These are phyloP conservation scores for Leucopsar rothschildi DNA, from an alignment of 2,113 vertebrate genomes.

Conservation along the genomic window DNA sequence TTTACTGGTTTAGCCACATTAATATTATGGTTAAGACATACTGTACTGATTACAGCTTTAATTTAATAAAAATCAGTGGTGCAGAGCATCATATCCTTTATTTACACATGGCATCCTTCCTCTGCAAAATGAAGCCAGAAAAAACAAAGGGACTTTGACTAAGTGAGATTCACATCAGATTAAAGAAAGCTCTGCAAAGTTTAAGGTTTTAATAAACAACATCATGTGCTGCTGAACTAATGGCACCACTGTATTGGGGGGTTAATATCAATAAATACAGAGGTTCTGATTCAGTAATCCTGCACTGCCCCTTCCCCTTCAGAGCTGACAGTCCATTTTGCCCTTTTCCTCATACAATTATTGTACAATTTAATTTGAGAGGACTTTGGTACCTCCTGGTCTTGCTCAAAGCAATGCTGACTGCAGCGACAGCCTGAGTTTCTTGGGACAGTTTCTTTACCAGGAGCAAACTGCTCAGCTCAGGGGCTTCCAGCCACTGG, in stretches of 20 bases:
- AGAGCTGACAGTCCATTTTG: background rate
- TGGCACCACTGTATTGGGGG: fast-evolving
- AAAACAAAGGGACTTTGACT: background rate
- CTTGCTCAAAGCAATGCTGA: background rate
- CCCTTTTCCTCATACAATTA: background rate
- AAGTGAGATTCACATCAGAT: background rate
- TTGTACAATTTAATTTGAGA: background rate
- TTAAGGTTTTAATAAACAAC: background rate
- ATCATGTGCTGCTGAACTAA: background rate
- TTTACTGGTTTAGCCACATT: constrained; percentile 26
- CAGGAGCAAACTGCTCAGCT: background rate
- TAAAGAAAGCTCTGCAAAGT: background rate
- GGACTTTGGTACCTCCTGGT: background rate
- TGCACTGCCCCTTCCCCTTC: background rate
- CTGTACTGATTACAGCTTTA: constrained; percentile 42
- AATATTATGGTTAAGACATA: constrained; percentile 50
- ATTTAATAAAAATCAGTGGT: constrained; percentile 29
- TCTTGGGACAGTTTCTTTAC: background rate
- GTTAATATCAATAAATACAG: background rate
- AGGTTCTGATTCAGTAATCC: background rate
- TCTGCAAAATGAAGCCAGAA: background rate
- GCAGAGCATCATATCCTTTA: constrained; percentile 5
- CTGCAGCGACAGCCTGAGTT: background rate
- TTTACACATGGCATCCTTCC: constrained; percentile 17
- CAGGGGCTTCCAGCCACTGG: background rate